phyloP scores from a whole-genome alignment of 2,113 vertebrate genomes.

The Dasypus novemcinctus region DNA sequence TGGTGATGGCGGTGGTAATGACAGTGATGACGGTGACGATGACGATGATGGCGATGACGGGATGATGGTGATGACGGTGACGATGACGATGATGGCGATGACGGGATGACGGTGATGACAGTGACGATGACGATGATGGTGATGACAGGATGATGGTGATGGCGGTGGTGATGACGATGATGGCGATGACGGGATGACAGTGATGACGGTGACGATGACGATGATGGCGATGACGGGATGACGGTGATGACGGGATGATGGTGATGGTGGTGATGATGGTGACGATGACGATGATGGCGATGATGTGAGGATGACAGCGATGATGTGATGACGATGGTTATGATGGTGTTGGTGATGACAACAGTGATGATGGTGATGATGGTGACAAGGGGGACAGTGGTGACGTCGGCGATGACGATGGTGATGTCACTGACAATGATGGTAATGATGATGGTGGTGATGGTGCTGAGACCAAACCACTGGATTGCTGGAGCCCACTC shows the following conservation, averaged over 20 bases:
- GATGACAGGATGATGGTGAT: no score
- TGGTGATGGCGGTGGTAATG: accelerated
- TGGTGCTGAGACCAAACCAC: neutral
- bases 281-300: accelerated
- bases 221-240: accelerated
- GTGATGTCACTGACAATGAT: no score
- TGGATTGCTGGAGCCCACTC: neutral
- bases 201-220: accelerated
- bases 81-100: accelerated
- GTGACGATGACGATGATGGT: accelerated
- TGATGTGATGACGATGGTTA: accelerated
- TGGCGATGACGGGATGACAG: accelerated
- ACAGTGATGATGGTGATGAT: accelerated
- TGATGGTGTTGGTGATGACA: accelerated
- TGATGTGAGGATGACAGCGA: neutral
- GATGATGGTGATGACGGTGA: accelerated
- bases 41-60: accelerated
- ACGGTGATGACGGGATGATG: accelerated
- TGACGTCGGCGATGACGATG: no score
- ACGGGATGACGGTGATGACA: accelerated
- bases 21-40: accelerated
- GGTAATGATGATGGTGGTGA: accelerated
- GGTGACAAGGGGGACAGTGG: neutral
- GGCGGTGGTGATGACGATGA: accelerated
- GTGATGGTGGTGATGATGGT: accelerated